Evolutionary conservation across 1,140 invertebrate genomes (phyloP).

Genomic region (Bombus balteatus): DNA sequence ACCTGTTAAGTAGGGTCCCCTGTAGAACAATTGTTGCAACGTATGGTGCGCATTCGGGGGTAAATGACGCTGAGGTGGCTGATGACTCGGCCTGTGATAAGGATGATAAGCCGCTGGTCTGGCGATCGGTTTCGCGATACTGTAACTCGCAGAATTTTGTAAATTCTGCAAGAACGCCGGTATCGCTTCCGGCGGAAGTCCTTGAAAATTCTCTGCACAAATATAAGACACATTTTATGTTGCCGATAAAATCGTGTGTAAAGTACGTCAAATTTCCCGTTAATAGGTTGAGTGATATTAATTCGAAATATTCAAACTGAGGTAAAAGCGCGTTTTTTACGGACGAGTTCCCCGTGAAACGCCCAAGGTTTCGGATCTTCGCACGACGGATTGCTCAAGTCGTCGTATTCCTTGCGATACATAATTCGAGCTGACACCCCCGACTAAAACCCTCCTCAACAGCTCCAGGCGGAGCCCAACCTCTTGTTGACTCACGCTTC

Average conservation of each 20-base stretch:
- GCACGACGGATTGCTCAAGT: slow-evolving; percentile 59
- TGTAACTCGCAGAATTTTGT: slow-evolving; percentile 79
- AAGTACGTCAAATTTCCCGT: too few species aligned
- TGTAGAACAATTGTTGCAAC: slow-evolving; percentile 81
- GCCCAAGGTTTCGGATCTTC: slow-evolving; percentile 62
- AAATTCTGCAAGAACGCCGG: slow-evolving; percentile 80
- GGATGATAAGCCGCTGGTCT: slow-evolving; percentile 82
- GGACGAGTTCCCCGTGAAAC: slow-evolving; percentile 33
- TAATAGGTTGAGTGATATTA: too few species aligned
- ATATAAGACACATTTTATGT: not conserved
- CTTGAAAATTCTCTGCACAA: slow-evolving; percentile 79
- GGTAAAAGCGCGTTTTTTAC: not conserved
- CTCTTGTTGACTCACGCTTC: slow-evolving; percentile 67
- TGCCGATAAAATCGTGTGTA: too few species aligned
- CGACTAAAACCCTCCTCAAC: slow-evolving; percentile 69
- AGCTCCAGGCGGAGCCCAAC: slow-evolving; percentile 68
- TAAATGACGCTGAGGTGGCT: slow-evolving; percentile 80
- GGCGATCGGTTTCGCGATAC: slow-evolving; percentile 84
- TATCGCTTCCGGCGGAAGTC: slow-evolving; percentile 76
- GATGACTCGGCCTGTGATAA: slow-evolving; percentile 81
- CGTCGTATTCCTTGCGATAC: slow-evolving; percentile 65
- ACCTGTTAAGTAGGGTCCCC: slow-evolving; percentile 84
- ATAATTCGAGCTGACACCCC: slow-evolving; percentile 73
- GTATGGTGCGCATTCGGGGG: slow-evolving; percentile 82
- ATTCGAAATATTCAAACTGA: not conserved